Base-by-base conservation (phyloP, 2,888 invertebrate species). In the Microchrysa polita region DNA sequence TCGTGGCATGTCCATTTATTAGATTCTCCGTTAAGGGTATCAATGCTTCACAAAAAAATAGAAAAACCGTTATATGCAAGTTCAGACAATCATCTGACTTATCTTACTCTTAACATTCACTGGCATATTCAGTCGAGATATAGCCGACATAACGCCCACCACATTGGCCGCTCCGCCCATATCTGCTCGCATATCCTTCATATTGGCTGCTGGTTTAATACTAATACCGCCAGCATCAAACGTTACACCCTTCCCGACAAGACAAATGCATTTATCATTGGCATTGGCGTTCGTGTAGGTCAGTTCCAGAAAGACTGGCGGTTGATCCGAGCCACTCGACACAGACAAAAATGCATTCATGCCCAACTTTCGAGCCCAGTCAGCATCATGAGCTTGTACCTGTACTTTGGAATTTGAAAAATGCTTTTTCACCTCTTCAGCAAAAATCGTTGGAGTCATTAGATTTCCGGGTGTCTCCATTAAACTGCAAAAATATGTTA, bases 161-260 rank as follows among this genome's bases (percentile, higher is more conserved):
- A 92, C 91, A 80, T 90, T 90, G 0, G 93, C 93, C 1, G 93
- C 93, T 0, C 93, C 93, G 2, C 92, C 92, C 93, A 94, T 93
- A 80, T 93, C 93, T 4, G 90, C 93, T 77, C 91, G 86, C 93
- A 93, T 93, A 0, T 44, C 67, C 77, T 87, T 88, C 86, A 93
- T 89, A 83, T 0, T 72, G 27, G 60, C 73, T 10, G 74, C 18
- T 5, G 88, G 85, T 81, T 92, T 93, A 74, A 93, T 81, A 75
- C 91, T 91, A 73, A 93, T 86, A 74, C 93, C 92, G 42, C 94
- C 94, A 79, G 91, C 91, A 81, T 90, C 89, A 81, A 89, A 89
- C 0, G 89, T 89, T 9, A 89, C 87, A 1, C 89, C 89, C 81
- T 89, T 89, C 2, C 93, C 93, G 44, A 93, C 90, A 34, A 93